Conservation (phyloP, 92 coral and sea anemone species). For the Bergia puertoricense region DNA sequence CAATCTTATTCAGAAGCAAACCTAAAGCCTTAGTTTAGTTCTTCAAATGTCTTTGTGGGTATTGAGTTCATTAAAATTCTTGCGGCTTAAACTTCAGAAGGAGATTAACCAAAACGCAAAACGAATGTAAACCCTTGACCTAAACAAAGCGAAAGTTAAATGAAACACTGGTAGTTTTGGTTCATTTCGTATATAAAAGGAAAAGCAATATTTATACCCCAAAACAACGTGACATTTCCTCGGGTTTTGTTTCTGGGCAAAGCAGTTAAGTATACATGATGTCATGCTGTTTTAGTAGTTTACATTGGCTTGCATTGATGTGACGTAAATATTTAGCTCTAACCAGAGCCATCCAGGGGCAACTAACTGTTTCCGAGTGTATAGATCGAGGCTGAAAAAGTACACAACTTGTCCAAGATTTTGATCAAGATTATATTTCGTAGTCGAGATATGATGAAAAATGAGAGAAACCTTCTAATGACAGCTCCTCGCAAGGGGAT, state of each 20-base stretch:
- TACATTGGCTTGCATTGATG: too few relatives aligned
- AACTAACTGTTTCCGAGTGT: too few relatives aligned
- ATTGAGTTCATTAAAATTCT: not conserved
- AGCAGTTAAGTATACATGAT: not conserved
- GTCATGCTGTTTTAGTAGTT: not conserved
- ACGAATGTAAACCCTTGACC: not conserved
- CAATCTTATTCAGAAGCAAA: slow-evolving; percentile 2
- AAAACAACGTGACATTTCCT: not conserved
- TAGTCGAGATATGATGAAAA: too few relatives aligned
- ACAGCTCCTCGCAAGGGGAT: too few relatives aligned
- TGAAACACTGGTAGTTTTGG: not conserved
- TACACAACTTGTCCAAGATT: too few relatives aligned
- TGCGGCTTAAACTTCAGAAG: not conserved
- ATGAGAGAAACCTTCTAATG: too few relatives aligned
- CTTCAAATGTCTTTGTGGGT: not conserved
- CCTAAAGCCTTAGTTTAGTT: not conserved
- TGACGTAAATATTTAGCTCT: not conserved
- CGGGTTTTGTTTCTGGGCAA: not conserved
- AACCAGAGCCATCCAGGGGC: not conserved
- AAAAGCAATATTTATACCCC: not conserved
- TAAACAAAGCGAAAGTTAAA: not conserved
- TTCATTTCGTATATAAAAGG: not conserved
- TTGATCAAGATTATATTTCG: too few relatives aligned
- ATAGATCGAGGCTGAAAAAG: too few relatives aligned
- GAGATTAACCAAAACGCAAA: not conserved